These are phyloP conservation scores for Dinocampus coccinellae DNA, from an alignment of 2,888 invertebrate species.

Conservation along the genomic window DNA sequence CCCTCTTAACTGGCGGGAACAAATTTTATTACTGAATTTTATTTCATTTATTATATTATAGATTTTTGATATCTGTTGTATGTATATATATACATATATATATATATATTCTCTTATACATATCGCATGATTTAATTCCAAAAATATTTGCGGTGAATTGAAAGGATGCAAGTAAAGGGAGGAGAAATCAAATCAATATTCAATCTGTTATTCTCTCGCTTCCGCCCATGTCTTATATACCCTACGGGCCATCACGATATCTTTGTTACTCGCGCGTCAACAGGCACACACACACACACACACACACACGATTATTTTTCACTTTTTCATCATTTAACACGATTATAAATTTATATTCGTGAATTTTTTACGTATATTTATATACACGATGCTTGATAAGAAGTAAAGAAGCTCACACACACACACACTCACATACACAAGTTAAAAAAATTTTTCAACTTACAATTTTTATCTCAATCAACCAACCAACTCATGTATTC, in stretches of 20 bases:
- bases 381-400: not conserved
- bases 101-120: not conserved
- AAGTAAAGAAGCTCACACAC: not conserved
- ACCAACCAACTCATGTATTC: too few relatives aligned
- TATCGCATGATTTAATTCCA: slow-evolving; percentile 4
- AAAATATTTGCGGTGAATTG: slow-evolving; percentile 3
- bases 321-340: slow-evolving; percentile 29
- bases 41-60: too few relatives aligned
- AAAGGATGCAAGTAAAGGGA: slow-evolving; percentile 5
- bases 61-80: slow-evolving; percentile 2
- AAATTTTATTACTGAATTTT: slow-evolving; percentile 69
- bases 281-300: too few relatives aligned
- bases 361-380: too few relatives aligned
- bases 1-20: slow-evolving; percentile 64
- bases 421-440: not conserved
- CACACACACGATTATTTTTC: slow-evolving; percentile 35
- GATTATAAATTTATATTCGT: not conserved
- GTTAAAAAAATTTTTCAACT: not conserved
- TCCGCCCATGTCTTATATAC: not conserved
- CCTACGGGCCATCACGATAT: not conserved
- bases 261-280: not conserved
- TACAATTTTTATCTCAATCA: too few relatives aligned
- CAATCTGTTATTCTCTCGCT: slow-evolving; percentile 26
- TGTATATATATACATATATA: not conserved
- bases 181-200: slow-evolving; percentile 36